phyloP scores from a whole-genome alignment of 1,140 invertebrate genomes.

The Bombus fervidus region DNA sequence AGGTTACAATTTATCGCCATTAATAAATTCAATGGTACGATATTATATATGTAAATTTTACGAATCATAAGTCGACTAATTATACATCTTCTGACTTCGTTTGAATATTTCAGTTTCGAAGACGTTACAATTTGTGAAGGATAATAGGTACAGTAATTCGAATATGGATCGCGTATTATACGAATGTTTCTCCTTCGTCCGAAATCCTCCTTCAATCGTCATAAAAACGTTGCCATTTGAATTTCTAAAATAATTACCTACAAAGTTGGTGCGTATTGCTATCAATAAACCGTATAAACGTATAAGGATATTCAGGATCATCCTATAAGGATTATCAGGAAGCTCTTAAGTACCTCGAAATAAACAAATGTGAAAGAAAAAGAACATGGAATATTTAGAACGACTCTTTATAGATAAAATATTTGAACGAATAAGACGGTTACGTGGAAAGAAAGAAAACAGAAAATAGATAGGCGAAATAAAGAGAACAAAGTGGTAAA shows the following conservation, averaged over 20 bases:
- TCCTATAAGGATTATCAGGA: no score
- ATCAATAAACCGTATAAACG: not conserved
- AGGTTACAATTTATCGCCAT: not conserved
- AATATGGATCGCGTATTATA: not conserved
- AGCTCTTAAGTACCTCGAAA: no score
- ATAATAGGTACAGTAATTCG: not conserved
- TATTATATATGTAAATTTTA: not conserved
- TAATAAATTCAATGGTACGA: not conserved
- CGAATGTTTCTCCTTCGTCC: no score
- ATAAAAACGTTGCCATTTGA: no score
- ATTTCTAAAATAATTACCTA: not conserved
- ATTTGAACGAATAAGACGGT: no score
- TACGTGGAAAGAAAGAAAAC: no score
- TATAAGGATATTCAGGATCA: no score
- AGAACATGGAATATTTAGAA: no score
- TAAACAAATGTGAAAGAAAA: no score
- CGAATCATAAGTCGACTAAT: not conserved
- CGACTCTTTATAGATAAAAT: no score
- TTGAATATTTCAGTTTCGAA: not conserved
- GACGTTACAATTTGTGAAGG: not conserved
- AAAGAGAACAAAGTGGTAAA: not conserved
- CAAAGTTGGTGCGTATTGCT: not conserved
- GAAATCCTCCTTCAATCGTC: no score
- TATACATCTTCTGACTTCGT: not conserved
- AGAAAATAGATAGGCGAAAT: not conserved